These are phyloP conservation scores for Prionace glauca DNA, from an alignment of 2,797 vertebrate species.

Conservation along the genomic window DNA sequence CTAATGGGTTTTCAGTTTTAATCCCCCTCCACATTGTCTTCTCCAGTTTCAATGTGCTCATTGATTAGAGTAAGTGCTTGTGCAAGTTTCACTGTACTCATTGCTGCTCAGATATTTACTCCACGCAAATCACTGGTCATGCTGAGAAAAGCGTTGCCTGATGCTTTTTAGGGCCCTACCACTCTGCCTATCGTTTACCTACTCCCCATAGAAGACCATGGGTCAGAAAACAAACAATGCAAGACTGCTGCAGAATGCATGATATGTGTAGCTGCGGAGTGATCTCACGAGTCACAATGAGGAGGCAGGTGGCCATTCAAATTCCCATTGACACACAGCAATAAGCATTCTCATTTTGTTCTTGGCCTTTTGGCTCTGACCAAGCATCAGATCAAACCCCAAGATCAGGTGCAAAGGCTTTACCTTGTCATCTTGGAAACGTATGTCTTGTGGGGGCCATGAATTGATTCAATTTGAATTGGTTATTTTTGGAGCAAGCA, in stretches of 20 bases:
- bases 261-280: too few species aligned
- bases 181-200: background rate
- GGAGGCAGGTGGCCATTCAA: background rate
- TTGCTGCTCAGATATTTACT: constrained; percentile 18
- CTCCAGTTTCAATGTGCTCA: background rate
- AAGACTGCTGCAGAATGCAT: background rate
- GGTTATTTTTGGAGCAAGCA: too few species aligned
- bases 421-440: too few species aligned
- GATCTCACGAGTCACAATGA: background rate
- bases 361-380: too few species aligned
- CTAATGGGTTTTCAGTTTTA: background rate
- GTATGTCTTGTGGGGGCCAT: too few species aligned
- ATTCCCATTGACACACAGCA: background rate
- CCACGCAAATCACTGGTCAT: background rate
- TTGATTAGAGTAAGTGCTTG: background rate
- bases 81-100: background rate
- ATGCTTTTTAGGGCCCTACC: background rate
- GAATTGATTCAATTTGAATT: too few species aligned
- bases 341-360: background rate
- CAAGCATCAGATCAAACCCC: too few species aligned
- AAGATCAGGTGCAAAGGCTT: too few species aligned
- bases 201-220: background rate
- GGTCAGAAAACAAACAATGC: background rate
- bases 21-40: background rate
- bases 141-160: background rate